A percentile compares a stretch with the other conserved stretches of the same genome.
Evolutionary conservation across 2,888 invertebrate species (phyloP).

Genomic region (Lydus trimaculatus): DNA sequence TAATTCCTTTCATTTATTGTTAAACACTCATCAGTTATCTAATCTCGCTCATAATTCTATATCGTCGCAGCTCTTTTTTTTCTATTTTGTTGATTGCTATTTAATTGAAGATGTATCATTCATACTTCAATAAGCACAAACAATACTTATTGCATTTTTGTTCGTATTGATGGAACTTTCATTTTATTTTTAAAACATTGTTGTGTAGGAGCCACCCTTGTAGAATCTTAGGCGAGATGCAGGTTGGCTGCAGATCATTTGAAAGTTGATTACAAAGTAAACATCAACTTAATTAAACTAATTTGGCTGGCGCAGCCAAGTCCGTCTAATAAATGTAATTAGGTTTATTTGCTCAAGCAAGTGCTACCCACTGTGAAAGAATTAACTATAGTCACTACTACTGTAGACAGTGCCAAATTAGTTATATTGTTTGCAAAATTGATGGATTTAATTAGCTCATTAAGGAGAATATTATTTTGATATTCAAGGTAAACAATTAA

Average conservation of each 20-base stretch:
- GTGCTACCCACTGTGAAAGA: slow-evolving; percentile 41
- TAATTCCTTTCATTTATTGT: slow-evolving; percentile 43
- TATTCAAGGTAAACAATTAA: slow-evolving; percentile 7
- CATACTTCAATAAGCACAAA: slow-evolving; percentile 12
- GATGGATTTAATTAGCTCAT: slow-evolving; percentile 27
- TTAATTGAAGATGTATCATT: slow-evolving; percentile 34
- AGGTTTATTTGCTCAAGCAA: slow-evolving; percentile 44
- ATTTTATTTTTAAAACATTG: neutral
- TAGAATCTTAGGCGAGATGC: neutral
- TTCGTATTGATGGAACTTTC: neutral
- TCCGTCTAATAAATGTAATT: slow-evolving; percentile 50
- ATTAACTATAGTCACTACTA: slow-evolving; percentile 32
- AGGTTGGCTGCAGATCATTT: slow-evolving; percentile 5
- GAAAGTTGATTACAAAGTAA: slow-evolving; percentile 36
- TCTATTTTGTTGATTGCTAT: slow-evolving; percentile 33
- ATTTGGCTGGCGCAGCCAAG: slow-evolving; percentile 43
- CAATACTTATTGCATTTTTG: neutral
- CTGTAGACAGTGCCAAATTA: slow-evolving; percentile 25
- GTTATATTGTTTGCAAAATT: slow-evolving; percentile 31
- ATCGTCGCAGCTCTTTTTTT: slow-evolving; percentile 27
- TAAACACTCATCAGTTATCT: slow-evolving; percentile 10
- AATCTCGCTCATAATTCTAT: slow-evolving; percentile 38
- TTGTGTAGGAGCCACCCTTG: neutral
- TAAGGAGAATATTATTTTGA: slow-evolving; percentile 18
- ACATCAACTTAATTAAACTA: slow-evolving; percentile 44